These are phyloP conservation scores for Leptobrachium ailaonicum DNA, from an alignment of 2,113 vertebrate genomes.

Conservation along the genomic window DNA sequence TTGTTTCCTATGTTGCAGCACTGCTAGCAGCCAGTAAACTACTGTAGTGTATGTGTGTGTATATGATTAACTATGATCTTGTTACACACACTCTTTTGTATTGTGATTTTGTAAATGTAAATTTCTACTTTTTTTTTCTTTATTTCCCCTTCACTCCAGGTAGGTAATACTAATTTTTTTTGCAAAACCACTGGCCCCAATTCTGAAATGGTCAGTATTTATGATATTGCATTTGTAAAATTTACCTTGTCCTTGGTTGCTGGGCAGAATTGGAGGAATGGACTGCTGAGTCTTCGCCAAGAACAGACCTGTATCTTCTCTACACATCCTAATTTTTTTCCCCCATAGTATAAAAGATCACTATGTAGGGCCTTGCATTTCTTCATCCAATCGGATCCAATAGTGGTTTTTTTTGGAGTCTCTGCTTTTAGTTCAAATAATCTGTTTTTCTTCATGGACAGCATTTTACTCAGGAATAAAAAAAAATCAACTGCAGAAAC, in stretches of 20 bases:
- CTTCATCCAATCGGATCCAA: no score
- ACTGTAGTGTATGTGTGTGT: not conserved
- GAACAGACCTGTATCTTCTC: not conserved
- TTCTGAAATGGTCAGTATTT: slow-evolving; percentile 1
- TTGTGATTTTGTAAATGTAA: no score
- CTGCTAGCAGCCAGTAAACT: not conserved
- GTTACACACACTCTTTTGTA: no score
- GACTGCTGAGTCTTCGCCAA: not conserved
- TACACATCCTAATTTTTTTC: no score
- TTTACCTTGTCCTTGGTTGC: not conserved
- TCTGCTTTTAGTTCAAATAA: not conserved
- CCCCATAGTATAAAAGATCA: no score
- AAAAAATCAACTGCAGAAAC: not conserved
- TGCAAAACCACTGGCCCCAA: not conserved
- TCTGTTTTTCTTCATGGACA: not conserved
- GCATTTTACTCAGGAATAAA: not conserved
- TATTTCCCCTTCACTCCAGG: not conserved
- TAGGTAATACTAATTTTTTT: slow-evolving; percentile 1
- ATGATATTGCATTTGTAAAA: not conserved
- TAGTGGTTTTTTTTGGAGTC: not conserved
- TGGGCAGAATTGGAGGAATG: not conserved
- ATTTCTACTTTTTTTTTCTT: not conserved
- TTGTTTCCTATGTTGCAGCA: not conserved
- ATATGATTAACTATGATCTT: not conserved
- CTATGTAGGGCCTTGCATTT: no score